Percentiles rank a stretch among this genome's conserved stretches.
Conservation (phyloP, 2,797 vertebrate genomes). For the Pangasius mekongensis region DNA sequence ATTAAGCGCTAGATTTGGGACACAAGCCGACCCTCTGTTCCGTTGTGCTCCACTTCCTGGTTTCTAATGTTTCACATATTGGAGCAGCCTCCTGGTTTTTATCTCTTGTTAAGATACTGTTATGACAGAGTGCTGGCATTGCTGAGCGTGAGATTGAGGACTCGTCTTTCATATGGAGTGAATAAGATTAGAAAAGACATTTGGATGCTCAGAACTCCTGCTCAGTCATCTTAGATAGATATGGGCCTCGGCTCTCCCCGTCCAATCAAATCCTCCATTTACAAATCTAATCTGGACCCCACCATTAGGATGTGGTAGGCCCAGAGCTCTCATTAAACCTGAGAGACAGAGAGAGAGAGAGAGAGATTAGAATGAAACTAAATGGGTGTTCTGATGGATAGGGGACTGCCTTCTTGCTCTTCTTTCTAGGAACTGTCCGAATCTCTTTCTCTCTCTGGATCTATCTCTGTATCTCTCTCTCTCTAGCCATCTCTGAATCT, state of each 20-base stretch:
- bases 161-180: neutral
- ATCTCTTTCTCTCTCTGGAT: constrained; percentile 18
- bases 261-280: constrained; percentile 41
- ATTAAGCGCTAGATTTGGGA: neutral
- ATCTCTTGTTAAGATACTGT: neutral
- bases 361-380: constrained; percentile 25
- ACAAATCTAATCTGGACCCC: constrained; percentile 33
- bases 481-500: neutral
- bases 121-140: neutral
- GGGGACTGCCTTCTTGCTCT: constrained; percentile 47
- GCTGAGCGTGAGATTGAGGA: neutral
- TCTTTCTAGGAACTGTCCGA: constrained; percentile 52
- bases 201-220: constrained; percentile 11
- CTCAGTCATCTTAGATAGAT: constrained; percentile 5
- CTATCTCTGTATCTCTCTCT: neutral
- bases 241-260: neutral
- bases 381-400: constrained; percentile 41
- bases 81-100: neutral
- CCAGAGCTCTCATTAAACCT: neutral
- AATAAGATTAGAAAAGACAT: constrained; percentile 15
- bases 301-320: constrained; percentile 2
- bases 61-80: neutral
- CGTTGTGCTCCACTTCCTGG: neutral
- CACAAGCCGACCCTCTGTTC: neutral
- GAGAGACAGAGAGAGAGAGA: constrained; percentile 7